Base-by-base conservation (phyloP, 2,888 invertebrate species). In the Tinea semifulvella region DNA sequence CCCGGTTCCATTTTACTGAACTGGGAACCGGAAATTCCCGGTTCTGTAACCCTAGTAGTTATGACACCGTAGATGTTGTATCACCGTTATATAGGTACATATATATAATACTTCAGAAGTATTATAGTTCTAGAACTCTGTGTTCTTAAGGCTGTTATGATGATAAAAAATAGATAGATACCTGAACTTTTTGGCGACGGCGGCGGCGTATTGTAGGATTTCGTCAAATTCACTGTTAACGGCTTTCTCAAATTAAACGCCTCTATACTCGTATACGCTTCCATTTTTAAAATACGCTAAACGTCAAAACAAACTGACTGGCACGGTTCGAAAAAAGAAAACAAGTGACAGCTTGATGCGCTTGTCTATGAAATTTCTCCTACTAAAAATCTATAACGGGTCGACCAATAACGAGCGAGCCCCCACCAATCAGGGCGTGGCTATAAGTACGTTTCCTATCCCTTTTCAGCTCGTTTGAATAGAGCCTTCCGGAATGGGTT, bases 321-420 rank as follows among this genome's bases (percentile, higher is more conserved):
- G n/a, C 31, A 13, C 31, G 14, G 22, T 19, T 18, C 26, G 22
- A 16, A 35, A 36, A 44, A 46, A 61, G 60, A 63, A 55, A 71
- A 70, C 68, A 53, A 56, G 50, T 53, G 54, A 52, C 52, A 59
- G 58, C 59, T n/a, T 60, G n/a, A 65, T 58, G 62, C 60, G 58
- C 63, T 64, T 66, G 60, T 63, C 60, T 57, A 56, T 57, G 48
- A 47, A 54, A 52, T 42, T 63, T 63, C 66, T 54, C 13, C 51
- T 54, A 65, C 66, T 68, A 71, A 76, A 76, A 79, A 76, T 77
- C 77, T 62, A 76, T 76, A 79, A 76, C 67, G 61, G 58, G 56
- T 53, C 61, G 55, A 54, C 79, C 79, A 76, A 77, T 79, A 67
- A 73, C 68, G 64, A 49, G 54, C 58, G 52, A 55, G 62, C 62